These are phyloP conservation scores for Babylonia areolata DNA, from an alignment of 1,140 invertebrate genomes.

Conservation along the genomic window DNA sequence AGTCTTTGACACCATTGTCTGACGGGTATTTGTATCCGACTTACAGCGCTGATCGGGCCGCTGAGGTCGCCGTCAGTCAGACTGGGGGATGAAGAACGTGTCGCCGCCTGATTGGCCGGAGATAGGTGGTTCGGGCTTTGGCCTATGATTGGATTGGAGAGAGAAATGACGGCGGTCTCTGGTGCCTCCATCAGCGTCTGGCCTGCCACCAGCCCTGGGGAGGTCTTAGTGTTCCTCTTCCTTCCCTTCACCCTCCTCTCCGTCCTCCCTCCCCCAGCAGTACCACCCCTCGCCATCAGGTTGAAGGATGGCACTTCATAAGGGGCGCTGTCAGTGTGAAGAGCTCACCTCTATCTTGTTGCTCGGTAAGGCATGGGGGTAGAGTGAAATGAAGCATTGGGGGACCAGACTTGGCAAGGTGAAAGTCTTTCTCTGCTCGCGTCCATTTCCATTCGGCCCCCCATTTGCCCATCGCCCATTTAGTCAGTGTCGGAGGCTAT, in stretches of 20 bases:
- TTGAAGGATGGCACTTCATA: background rate
- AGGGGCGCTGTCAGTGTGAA: background rate
- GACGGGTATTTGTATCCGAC: background rate
- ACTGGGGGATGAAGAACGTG: background rate
- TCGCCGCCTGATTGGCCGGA: background rate
- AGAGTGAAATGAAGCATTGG: slow-evolving; percentile 8
- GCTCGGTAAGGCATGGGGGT: background rate
- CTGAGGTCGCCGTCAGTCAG: background rate
- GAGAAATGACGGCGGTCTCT: background rate
- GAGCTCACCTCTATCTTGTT: background rate
- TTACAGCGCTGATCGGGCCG: background rate
- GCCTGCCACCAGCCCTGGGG: background rate
- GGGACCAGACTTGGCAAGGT: background rate
- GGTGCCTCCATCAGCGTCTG: background rate
- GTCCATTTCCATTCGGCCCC: slow-evolving; percentile 10
- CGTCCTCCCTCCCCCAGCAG: background rate
- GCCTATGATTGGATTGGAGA: background rate
- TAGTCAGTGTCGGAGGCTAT: background rate
- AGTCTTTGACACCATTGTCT: background rate
- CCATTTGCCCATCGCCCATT: background rate
- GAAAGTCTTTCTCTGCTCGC: slow-evolving; percentile 11
- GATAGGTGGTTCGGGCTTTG: background rate
- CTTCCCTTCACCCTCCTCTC: too few relatives aligned
- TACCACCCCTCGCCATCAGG: background rate
- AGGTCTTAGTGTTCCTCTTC: background rate